Base-by-base conservation (phyloP, 2,888 invertebrate genomes). In the Drosophila suboccidentalis region DNA sequence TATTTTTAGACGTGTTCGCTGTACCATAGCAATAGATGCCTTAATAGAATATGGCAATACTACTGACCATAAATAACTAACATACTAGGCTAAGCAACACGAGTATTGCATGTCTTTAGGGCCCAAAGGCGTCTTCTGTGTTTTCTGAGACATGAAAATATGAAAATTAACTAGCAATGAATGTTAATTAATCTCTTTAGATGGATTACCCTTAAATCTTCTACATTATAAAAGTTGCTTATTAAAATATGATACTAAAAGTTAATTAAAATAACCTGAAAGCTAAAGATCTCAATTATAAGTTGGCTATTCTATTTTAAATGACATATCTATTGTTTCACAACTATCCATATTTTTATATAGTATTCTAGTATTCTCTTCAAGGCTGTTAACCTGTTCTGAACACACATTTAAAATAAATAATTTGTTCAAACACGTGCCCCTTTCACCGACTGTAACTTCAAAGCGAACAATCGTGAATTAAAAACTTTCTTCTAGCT, bases 51-150 rank as follows among this genome's bases (percentile, higher is more conserved):
- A 46, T 11, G 50, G 15, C 41, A 8, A 15, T 34, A 34, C 36
- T 17, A 22, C 46, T 44, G 4, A 6, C 19, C n/a, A 29, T 50
- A 49, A 17, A 44, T 22, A 34, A 32, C 29, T 2, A 26, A 26
- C 26, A 29, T 19, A 22, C 13, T n/a, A 19, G n/a, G 17, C 17
- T 13, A 11, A 34, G 36, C 9, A 41, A 44, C 57, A 43, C 6
- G 8, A 22, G 0, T 10, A 54, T 73, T 44, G 72, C 67, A 73
- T 73, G 71, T 64, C 46, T 13, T 32, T 34, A 36, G 22, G 39
- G 41, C 43, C 10, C 17, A 15, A 26, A 17, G 29, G 19, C 19
- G 19, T 32, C 38, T 26, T 19, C 36, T 32, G 10, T 49, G 10
- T 13, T 19, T 46, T n/a, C 62, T 10, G 36, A 11, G 22, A 5